Evolutionary conservation across 37 sponge, comb jelly and placozoan genomes (phyloP), one percentile per base, ranked within the genome.

Genomic region (Aphrocallistes beatrix): DNA sequence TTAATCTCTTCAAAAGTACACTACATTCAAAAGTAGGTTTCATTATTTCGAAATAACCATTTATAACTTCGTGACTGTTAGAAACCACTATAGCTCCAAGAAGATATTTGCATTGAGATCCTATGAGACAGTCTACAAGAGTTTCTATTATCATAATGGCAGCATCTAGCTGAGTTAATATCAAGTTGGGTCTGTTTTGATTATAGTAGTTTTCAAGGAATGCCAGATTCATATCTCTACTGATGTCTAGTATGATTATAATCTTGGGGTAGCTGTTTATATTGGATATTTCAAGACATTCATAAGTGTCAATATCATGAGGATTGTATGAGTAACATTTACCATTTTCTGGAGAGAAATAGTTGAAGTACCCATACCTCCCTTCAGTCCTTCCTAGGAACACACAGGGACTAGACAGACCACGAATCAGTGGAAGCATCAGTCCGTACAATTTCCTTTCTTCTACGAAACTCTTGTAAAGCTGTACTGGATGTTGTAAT

Each of bases 331-430:
- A 60, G 34, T 25, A 8, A 60, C 17, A 28, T 60, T 19, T 28
- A 25, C 75, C 75, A 3, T 60, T 28, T 25, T 60, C 3, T 3
- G 75, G 75, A 60, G 10, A 25, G n/a, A 60, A 60, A 30, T 25
- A 60, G 17, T 60, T 1, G 75, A 60, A 60, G n/a, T 60, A 60
- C 3, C 75, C 75, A 60, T 60, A 60, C 75, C 75, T 60, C 34
- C 75, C 21, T 28, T 60, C n/a, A 6, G 21, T 60, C 25, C 17
- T 19, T 25, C 75, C 75, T 8, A 60, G 75, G 75, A 60, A 60
- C n/a, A 60, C n/a, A 3, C 34, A 60, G 34, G 10, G n/a, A 60
- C 17, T 60, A 60, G 1, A 25, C 32, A 60, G 75, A 32, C n/a
- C 32, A 32, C 28, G 3, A 25, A 30, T 21, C 6, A 42, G 45